Evolutionary conservation across 2,888 invertebrate species (phyloP).

Genomic region (Pilophorus perplexus): DNA sequence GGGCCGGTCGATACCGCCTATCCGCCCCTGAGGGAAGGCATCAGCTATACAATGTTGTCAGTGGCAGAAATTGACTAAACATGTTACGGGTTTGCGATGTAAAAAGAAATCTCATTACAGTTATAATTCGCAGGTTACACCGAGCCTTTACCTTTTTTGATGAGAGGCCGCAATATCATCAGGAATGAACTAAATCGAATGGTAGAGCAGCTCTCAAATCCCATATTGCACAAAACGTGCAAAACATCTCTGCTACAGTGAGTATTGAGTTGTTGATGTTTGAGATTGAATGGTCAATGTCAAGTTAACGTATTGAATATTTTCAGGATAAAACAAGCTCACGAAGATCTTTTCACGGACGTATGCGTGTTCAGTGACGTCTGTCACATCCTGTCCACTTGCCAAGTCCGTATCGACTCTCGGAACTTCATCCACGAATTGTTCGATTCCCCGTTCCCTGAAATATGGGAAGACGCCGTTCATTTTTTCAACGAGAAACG

Average conservation of each 20-base stretch:
- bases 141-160: constrained; percentile 47
- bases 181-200: constrained; percentile 66
- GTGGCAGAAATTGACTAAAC: no score
- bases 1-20: no score
- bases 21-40: no score
- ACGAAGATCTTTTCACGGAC: constrained; percentile 63
- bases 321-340: constrained; percentile 57
- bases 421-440: constrained; percentile 44
- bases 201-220: constrained; percentile 73
- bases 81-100: no score
- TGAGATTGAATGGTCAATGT: background rate
- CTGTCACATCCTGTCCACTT: constrained; percentile 54
- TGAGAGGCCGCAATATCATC: constrained; percentile 51
- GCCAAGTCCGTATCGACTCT: constrained; percentile 44
- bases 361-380: constrained; percentile 92
- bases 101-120: no score
- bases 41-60: no score
- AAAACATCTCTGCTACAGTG: constrained; percentile 73
- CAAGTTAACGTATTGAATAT: background rate
- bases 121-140: no score
- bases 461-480: constrained; percentile 43
- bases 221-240: constrained; percentile 74
- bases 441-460: constrained; percentile 42
- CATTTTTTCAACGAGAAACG: background rate
- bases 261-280: constrained; percentile 48